Evolutionary conservation across 2,888 invertebrate genomes (phyloP), one percentile per base, ranked within the genome.

Genomic region (Drymonia ruficornis): DNA sequence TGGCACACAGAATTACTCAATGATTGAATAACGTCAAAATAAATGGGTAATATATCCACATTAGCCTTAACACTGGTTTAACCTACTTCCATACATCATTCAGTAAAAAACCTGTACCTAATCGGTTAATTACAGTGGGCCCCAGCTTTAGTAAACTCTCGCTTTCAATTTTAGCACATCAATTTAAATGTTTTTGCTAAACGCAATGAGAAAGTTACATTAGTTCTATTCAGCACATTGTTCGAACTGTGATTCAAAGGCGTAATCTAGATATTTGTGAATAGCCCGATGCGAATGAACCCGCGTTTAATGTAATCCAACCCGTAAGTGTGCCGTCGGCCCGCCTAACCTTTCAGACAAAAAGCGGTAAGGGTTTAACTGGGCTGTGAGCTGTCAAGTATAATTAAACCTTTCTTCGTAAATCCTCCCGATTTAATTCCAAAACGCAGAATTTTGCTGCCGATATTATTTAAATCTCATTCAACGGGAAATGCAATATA

Each of bases 231-330:
- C 69, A 72, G 67, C 69, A 76, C 78, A 83, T 85, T 87, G 85
- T 86, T 82, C 74, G 72, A 72, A 77, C 80, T 83, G 82, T 87
- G 84, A 86, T 83, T 87, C 83, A 85, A 81, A 76, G 63, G 69
- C 63, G 69, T 84, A 85, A 85, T 88, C 84, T 86, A 88, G 83
- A 87, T 89, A 80, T 78, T 83, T 72, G 76, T 81, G 79, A 87
- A 87, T 82, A 87, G 84, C 79, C 68, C 83, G 83, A 83, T 81
- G 91, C 91, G 87, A 91, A 91, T 87, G 91, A 91, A 91, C 91
- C 89, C 85, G 74, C 55, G 80, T 86, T 84, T 84, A 87, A 87
- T 90, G 87, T 87, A 89, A 89, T 81, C 84, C 80, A 86, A 85
- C 77, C 81, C 80, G 78, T 60, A 89, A 87, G 72, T 89, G 78